phyloP scores from a whole-genome alignment of 2,113 vertebrate species.

The Glaucidium brasilianum region DNA sequence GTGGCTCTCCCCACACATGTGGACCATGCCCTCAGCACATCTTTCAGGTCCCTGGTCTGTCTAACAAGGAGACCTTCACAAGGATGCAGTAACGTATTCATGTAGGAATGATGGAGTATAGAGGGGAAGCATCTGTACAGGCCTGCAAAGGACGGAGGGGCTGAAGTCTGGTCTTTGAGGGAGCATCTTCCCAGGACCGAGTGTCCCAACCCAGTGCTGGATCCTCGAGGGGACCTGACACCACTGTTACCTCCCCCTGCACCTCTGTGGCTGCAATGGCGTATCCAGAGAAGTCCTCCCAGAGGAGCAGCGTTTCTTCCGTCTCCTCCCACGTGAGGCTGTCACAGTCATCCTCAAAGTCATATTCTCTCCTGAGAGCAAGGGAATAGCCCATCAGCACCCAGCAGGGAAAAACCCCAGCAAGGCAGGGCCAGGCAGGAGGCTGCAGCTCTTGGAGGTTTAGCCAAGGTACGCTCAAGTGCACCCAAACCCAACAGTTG shows the following conservation, averaged over 20 bases:
- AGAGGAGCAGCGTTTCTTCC: constrained; percentile 93
- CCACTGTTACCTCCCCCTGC: constrained; percentile 85
- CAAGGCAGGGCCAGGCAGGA: background rate
- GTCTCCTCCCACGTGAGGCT: constrained; percentile 98
- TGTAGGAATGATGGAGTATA: background rate
- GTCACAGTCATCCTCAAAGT: constrained; percentile 98
- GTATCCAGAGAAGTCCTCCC: constrained; percentile 97
- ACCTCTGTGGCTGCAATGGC: constrained; percentile 84
- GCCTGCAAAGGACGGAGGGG: background rate
- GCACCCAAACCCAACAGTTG: background rate
- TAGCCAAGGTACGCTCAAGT: background rate
- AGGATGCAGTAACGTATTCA: background rate
- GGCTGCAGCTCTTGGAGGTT: background rate
- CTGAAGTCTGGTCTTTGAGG: background rate
- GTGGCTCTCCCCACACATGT: rapidly evolving
- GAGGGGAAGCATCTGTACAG: background rate
- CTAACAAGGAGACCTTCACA: background rate
- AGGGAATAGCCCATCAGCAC: background rate
- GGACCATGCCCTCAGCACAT: background rate
- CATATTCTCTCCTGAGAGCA: constrained; percentile 86
- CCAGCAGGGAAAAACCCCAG: background rate
- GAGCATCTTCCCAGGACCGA: background rate
- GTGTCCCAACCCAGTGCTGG: background rate
- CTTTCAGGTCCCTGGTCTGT: background rate
- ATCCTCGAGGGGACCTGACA: background rate